phyloP scores from a whole-genome alignment of 2,888 invertebrate species.

The Cyclophora albipunctata region DNA sequence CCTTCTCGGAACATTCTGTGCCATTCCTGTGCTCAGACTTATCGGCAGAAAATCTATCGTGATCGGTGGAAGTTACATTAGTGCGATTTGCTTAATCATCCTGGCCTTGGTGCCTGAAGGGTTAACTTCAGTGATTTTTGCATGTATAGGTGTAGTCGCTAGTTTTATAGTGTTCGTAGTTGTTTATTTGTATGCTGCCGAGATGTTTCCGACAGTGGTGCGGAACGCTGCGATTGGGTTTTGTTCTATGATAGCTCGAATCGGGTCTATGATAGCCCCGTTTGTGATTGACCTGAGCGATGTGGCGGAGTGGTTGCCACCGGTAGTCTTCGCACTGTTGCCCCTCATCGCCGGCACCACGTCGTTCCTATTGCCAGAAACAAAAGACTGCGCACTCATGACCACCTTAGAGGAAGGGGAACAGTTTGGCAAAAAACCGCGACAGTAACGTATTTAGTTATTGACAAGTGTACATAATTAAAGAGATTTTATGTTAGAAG shows the following conservation, averaged over 20 bases:
- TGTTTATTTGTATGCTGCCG: conserved; percentile 89
- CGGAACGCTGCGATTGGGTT: conserved; percentile 90
- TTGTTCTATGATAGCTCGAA: conserved; percentile 91
- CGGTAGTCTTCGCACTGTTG: conserved; percentile 81
- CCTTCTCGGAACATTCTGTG: conserved; percentile 73
- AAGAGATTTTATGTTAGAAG: no score
- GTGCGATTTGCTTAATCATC: conserved; percentile 76
- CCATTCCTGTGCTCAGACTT: conserved; percentile 78
- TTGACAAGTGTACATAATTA: no score
- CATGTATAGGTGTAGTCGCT: conserved; percentile 84
- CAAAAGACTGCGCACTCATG: conserved; percentile 82
- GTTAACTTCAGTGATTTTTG: conserved; percentile 72
- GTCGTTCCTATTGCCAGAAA: conserved; percentile 83
- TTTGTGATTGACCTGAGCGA: conserved; percentile 80
- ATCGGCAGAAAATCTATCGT: conserved; percentile 80
- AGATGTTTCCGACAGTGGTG: conserved; percentile 91
- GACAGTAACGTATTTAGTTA: no score
- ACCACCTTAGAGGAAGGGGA: conserved; percentile 89
- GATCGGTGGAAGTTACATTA: conserved; percentile 77
- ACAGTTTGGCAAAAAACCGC: conserved; percentile 51
- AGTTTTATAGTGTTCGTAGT: conserved; percentile 90
- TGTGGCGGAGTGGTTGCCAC: conserved; percentile 77
- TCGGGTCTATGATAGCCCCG: conserved; percentile 91
- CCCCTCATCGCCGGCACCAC: conserved; percentile 75
- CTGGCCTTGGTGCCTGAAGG: conserved; percentile 72